A percentile compares a stretch with the other conserved stretches of the same genome.
These are phyloP conservation scores for Tachina grossa DNA, from an alignment of 2,888 invertebrate species.

Conservation along the genomic window DNA sequence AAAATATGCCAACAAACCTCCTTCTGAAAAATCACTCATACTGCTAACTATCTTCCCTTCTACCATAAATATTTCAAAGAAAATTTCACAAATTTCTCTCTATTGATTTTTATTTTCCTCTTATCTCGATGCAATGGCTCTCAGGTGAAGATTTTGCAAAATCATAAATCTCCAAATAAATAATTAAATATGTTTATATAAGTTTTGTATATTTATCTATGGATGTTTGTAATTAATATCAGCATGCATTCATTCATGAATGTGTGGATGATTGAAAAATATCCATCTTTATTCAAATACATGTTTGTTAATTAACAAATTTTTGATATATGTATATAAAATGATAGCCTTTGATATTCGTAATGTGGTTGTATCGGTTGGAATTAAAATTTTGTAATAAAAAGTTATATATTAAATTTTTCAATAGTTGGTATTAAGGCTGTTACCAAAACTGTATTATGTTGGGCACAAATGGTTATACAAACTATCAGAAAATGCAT, in stretches of 20 bases:
- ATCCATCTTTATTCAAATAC: not conserved
- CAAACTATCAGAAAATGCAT: not conserved
- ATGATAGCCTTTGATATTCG: not conserved
- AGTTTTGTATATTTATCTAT: not conserved
- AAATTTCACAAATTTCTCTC: too few relatives aligned
- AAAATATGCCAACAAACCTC: too few relatives aligned
- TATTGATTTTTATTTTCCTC: too few relatives aligned
- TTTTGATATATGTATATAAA: not conserved
- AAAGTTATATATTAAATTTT: not conserved
- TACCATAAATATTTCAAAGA: too few relatives aligned
- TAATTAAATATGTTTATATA: not conserved
- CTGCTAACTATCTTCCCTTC: too few relatives aligned
- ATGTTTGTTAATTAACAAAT: conserved; percentile 29
- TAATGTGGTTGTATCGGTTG: not conserved
- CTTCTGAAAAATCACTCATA: too few relatives aligned
- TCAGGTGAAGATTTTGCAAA: not conserved
- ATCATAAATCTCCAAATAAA: conserved; percentile 4
- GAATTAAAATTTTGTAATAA: conserved; percentile 19
- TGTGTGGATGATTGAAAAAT: not conserved
- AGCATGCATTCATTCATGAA: not conserved
- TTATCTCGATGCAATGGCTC: too few relatives aligned
- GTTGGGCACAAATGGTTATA: not conserved
- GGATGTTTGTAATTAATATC: not conserved
- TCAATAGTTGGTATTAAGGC: not conserved
- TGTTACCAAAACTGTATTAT: not conserved